Base-by-base conservation (phyloP, 1,140 invertebrate species). In the Drosophila pseudoananassae region DNA sequence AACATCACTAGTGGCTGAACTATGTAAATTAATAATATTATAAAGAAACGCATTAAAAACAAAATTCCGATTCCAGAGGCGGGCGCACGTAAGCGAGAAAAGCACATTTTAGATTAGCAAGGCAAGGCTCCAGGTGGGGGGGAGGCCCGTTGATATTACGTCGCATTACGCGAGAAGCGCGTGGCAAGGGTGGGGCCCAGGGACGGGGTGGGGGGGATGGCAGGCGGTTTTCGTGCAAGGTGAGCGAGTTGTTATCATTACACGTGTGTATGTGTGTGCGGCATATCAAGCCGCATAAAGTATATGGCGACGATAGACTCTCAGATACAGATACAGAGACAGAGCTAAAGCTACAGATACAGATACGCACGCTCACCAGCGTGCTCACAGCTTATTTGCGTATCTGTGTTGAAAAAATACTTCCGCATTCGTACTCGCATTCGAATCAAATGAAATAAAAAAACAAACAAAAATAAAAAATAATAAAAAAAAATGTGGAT, bases 181-280 rank as follows among this genome's bases (percentile, higher is more conserved):
- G 77, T 87, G 81, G 59, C 78, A 64, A 43, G 50, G 43, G 36
- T 49, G 68, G 72, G 58, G 40, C 4, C 25, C 7, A 3, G n/a
- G 17, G 5, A 17, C 25, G 38, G 20, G 49, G 36, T 27, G 33
- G 25, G 52, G 55, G 45, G 61, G 57, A 36, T 36, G 12, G 38
- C 38, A 27, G 46, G 63, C 61, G 51, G 59, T 43, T 56, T 80
- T 52, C 64, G 77, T 73, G 78, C 81, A 84, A 85, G 81, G 81
- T 85, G 81, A 85, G 78, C 81, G 74, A 68, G 81, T 87, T 84
- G 82, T 85, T 85, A 85, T 85, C 82, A 85, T 87, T 87, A 78
- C 79, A 87, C 78, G 70, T 71, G 74, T 77, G 49, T 36, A 49
- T 36, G 58, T 53, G 38, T 29, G 40, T 29, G 65, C 20, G 45